Evolutionary conservation across 1,140 invertebrate genomes (phyloP).

Genomic region (Kradibia gibbosae): DNA sequence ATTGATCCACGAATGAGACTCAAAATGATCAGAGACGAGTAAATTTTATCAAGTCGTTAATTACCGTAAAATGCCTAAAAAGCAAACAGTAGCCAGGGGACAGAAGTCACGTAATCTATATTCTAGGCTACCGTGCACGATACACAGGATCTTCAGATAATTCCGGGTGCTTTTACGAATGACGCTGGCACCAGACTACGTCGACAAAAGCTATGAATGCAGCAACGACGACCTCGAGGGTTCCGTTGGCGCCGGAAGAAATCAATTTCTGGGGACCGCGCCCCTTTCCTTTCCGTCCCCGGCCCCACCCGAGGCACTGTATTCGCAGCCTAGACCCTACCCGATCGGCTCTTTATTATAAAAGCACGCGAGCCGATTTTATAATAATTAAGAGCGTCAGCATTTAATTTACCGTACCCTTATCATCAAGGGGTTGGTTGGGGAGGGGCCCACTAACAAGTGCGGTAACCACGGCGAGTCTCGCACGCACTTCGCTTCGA

Average conservation of each 20-base stretch:
- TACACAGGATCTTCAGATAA: background rate
- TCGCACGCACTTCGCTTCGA: no score
- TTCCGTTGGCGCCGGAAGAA: slow-evolving; percentile 46
- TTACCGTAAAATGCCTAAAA: background rate
- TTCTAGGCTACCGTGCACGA: background rate
- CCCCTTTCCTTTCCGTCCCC: background rate
- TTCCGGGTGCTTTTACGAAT: slow-evolving; percentile 1
- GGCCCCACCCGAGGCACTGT: background rate
- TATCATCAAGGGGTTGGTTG: no score
- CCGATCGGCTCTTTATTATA: background rate
- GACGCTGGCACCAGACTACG: slow-evolving; percentile 38
- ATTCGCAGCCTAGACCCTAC: background rate
- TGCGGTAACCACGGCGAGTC: no score
- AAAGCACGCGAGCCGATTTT: no score
- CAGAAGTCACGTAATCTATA: background rate
- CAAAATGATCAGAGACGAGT: background rate
- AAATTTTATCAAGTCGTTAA: background rate
- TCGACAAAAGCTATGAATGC: background rate
- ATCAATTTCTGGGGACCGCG: slow-evolving; percentile 34
- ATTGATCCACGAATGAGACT: no score
- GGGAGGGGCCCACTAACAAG: no score
- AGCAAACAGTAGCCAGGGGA: background rate
- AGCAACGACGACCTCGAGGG: background rate
- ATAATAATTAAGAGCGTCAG: no score
- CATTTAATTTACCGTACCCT: no score